Base-by-base conservation (phyloP, 1,140 invertebrate genomes). In the Papilio polytes region DNA sequence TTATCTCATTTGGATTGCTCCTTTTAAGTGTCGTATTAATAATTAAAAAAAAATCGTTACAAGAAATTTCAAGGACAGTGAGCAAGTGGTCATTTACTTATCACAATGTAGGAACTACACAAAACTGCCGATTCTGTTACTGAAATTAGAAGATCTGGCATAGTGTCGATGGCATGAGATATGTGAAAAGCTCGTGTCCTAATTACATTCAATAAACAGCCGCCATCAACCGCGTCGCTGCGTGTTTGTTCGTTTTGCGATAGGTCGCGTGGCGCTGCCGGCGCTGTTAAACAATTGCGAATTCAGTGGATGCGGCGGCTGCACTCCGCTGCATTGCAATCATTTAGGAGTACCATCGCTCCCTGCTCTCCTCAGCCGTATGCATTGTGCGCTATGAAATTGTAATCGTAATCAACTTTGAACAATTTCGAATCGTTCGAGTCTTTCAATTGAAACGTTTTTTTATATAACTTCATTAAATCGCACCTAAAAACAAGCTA, bases 201-300 rank as follows among this genome's bases (percentile, higher is more conserved):
- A 13, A 12, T 78, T 78, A 36, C 56, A 63, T 44, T 44, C 41
- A 78, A 74, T 51, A 76, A 74, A 44, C 56, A 78, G 48, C 26
- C 26, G 59, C 20, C 56, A 20, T 8, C 36, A 41, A 41, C 13
- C 12, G 53, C 0, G 2, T 22, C n/a, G 41, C 12, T 56, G 26
- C 15, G 56, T 63, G 56, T 78, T 78, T 46, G 31, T 13, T 44
- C 13, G 76, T 59, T 77, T 15, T 18, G 31, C 31, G 56, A 78
- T 53, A 41, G 36, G 36, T 41, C 36, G 36, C 3, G 36, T 41
- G 36, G 36, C 36, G 36, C 36, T 41, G 36, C 36, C 36, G 36
- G 36, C 36, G 36, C 36, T 41, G 36, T 41, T 56, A 59, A 78
- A 78, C 77, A 78, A 78, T 78, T 46, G 77, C 15, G 41, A 78